Base-by-base conservation (phyloP, 2,797 vertebrate genomes). In the Benthosema pterotum region DNA sequence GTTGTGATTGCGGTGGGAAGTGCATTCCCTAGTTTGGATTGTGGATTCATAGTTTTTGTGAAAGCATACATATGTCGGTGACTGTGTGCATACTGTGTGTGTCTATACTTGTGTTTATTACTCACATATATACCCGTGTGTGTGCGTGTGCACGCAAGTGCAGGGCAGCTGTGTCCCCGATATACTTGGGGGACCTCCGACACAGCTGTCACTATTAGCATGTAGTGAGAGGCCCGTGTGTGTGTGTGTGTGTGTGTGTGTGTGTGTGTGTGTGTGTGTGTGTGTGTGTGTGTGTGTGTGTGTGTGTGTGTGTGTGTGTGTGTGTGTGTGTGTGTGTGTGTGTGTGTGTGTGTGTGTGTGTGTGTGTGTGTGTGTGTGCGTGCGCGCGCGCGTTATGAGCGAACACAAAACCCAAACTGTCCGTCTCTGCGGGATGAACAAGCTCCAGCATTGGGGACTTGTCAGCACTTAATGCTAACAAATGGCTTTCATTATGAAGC, bases 311-410 rank as follows among this genome's bases (percentile, higher is more conserved):
- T 53, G 46, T 47, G 4, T 38, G 42, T 28, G 38, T 55, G 57
- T 54, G 52, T 50, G 72, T 56, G 55, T 57, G 65, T 42, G 45
- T 42, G 45, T 56, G 52, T 45, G 68, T 54, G 12, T 65, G 46
- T 55, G 56, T n/a, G 65, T 71, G 63, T 66, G 71, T 49, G 19
- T 56, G 52, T 72, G 57, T 60, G 70, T 57, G 60, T 61, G 67
- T 75, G 72, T 66, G 69, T n/a, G 69, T 72, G 78, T 69, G 77
- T 78, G 83, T 84, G 81, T 91, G 89, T 91, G 86, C 83, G 84
- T 77, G 69, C 82, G 69, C 70, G 77, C 11, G 32, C 11, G 32
- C 2, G 32, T 25, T 3, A 25, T 3, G 22, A 82, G 75, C 72
- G 68, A 71, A 67, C 42, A 38, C 76, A 83, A n/a, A n/a, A 85